Percentiles rank a stretch among this genome's conserved stretches.
Evolutionary conservation across 2,113 vertebrate genomes (phyloP).

Genomic region (Eleginops maclovinus): DNA sequence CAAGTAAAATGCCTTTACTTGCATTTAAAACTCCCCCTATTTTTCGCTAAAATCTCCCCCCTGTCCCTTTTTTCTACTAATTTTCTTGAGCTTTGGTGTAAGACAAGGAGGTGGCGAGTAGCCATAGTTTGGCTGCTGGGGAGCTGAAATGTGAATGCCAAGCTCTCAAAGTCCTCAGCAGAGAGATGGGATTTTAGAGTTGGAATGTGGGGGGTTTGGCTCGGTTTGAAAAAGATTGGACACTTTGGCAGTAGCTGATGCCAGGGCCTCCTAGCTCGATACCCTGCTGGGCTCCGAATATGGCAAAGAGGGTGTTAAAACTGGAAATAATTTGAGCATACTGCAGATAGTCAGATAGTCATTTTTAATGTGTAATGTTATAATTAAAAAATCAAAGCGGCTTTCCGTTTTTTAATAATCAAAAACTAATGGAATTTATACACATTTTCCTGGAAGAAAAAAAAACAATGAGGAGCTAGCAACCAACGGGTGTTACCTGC

Average conservation of each 20-base stretch:
- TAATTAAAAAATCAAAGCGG: not conserved
- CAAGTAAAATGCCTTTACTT: constrained; percentile 56
- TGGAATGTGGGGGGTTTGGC: constrained; percentile 73
- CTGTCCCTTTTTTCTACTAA: constrained; percentile 43
- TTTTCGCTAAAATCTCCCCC: constrained; percentile 27
- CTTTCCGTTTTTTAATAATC: not conserved
- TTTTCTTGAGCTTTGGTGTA: constrained; percentile 57
- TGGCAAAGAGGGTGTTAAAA: constrained; percentile 55
- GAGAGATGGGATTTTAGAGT: constrained; percentile 74
- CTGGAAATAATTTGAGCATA: constrained; percentile 29
- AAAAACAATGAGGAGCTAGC: not conserved
- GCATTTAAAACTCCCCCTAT: constrained; percentile 47
- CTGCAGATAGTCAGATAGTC: not conserved
- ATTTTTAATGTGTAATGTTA: not conserved
- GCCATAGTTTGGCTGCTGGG: constrained; percentile 56
- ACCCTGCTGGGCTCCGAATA: constrained; percentile 62
- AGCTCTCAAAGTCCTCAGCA: constrained; percentile 48
- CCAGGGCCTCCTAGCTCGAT: constrained; percentile 63
- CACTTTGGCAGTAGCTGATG: constrained; percentile 58
- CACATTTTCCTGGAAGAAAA: not conserved
- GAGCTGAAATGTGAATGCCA: constrained; percentile 67
- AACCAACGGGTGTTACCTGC: not conserved
- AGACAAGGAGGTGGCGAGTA: constrained; percentile 59
- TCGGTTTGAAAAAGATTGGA: constrained; percentile 74
- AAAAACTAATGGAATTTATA: not conserved